A percentile compares a stretch with the other conserved stretches of the same genome.
Evolutionary conservation across 2,888 invertebrate species (phyloP).

Genomic region (Prionchulus punctatus): DNA sequence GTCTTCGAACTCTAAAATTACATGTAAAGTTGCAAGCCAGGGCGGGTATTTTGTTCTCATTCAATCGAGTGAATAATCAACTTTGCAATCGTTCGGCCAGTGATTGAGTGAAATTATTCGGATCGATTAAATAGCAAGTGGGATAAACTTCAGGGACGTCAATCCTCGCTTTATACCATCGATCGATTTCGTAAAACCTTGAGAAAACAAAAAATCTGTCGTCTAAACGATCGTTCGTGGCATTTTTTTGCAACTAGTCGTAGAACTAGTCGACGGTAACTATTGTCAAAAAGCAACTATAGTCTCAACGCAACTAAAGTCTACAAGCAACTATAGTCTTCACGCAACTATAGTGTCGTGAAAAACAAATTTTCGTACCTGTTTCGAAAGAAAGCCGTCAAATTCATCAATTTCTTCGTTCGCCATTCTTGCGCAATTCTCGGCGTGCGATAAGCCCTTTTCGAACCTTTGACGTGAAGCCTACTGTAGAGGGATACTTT

Average conservation of each 20-base stretch:
- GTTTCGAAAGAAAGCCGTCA: constrained; percentile 6
- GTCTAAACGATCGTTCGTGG: no score
- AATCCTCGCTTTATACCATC: constrained; percentile 32
- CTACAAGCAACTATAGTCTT: no score
- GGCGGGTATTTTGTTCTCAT: neutral
- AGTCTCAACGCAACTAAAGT: no score
- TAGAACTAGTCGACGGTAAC: no score
- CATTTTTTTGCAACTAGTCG: no score
- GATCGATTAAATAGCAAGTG: constrained; percentile 25
- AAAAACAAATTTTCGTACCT: neutral
- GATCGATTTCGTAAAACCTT: constrained; percentile 28
- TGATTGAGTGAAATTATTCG: constrained; percentile 18
- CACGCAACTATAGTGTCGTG: no score
- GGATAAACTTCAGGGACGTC: constrained; percentile 25
- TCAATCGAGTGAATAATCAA: neutral
- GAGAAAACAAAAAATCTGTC: no score
- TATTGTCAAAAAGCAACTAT: no score
- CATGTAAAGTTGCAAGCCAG: neutral
- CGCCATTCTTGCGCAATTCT: constrained; percentile 4
- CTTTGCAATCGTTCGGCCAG: constrained; percentile 16
- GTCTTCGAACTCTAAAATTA: neutral
- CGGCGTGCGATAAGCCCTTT: neutral
- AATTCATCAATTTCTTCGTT: constrained; percentile 1
- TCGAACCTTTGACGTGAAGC: neutral
- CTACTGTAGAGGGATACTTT: neutral